These are phyloP conservation scores for Dermochelys coriacea DNA, from an alignment of 2,797 vertebrate genomes.

Conservation along the genomic window DNA sequence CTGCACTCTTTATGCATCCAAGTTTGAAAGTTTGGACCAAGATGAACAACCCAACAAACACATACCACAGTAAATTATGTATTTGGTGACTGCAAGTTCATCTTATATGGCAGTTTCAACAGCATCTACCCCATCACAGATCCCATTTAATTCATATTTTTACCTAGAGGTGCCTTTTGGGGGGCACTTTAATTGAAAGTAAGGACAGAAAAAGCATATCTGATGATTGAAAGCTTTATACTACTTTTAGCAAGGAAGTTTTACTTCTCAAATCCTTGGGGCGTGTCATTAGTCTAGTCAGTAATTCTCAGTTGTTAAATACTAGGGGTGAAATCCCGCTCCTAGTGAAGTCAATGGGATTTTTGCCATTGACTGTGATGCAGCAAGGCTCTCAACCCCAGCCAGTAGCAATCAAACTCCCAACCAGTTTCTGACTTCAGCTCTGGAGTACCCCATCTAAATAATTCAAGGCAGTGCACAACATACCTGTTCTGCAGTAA, in stretches of 20 bases:
- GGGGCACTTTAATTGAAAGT: conserved; percentile 15
- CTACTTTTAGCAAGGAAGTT: neutral
- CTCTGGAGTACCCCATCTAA: conserved; percentile 24
- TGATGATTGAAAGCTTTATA: neutral
- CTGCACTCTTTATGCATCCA: neutral
- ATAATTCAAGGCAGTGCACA: neutral
- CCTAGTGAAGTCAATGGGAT: conserved; percentile 6
- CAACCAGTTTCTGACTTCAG: neutral
- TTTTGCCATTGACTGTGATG: neutral
- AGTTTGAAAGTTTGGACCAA: neutral
- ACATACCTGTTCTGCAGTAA: conserved; percentile 8
- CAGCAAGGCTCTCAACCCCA: neutral
- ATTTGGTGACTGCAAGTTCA: too few species aligned
- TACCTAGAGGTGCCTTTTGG: neutral
- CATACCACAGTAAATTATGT: too few species aligned
- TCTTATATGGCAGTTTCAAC: too few species aligned
- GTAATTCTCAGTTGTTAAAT: conserved; percentile 21
- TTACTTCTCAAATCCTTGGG: neutral
- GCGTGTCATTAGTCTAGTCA: neutral
- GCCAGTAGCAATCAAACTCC: neutral
- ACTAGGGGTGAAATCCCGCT: neutral
- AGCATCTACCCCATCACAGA: too few species aligned
- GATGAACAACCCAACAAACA: neutral
- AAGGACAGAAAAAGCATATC: conserved; percentile 1
- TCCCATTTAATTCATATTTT: neutral